Base-by-base conservation (phyloP, 2,888 invertebrate genomes). In the Drosophila formosana region DNA sequence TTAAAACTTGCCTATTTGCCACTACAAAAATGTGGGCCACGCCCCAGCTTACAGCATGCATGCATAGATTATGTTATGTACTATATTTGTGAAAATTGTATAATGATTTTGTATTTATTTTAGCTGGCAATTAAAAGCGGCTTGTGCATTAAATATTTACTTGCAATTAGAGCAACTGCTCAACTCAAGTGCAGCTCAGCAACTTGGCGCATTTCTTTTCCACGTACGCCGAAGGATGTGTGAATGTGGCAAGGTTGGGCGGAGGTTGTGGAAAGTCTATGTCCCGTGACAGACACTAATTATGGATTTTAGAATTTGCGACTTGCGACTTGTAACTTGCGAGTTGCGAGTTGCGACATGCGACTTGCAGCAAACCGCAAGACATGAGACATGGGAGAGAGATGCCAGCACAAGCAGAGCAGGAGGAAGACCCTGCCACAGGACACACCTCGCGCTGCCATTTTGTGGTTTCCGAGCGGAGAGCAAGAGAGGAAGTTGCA, bases 221-320 rank as follows among this genome's bases (percentile, higher is more conserved):
- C 18, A 13, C 18, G 25, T 25, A 13, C 30, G 30, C 30, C 2
- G 37, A 37, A 25, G 41, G 34, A 32, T 47, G 13, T 49, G 23
- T 53, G 18, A 5, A 32, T 18, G 37, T 13, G 34, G 55, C 3
- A 11, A 49, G 61, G 34, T 43, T 34, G 41, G 26, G 37, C 32
- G 66, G 57, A 52, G 66, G 58, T 58, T 60, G 66, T 53, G 71
- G 60, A 45, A 70, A 61, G 71, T 70, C 63, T 66, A 74, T 79
- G 75, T 62, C 55, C 76, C 85, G 57, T 86, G 89, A 83, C 83
- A 84, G 89, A 86, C 83, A 84, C 83, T 84, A 84, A 84, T 84
- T 84, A 84, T 84, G 83, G 83, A 88, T 84, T 83, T 72, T 80
- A 88, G 81, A 84, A 84, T 84, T 84, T 88, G 83, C 78, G 83